Percentiles rank a stretch among this genome's conserved stretches.
phyloP scores from a whole-genome alignment of 2,797 vertebrate species.

The Rhincodon typus region DNA sequence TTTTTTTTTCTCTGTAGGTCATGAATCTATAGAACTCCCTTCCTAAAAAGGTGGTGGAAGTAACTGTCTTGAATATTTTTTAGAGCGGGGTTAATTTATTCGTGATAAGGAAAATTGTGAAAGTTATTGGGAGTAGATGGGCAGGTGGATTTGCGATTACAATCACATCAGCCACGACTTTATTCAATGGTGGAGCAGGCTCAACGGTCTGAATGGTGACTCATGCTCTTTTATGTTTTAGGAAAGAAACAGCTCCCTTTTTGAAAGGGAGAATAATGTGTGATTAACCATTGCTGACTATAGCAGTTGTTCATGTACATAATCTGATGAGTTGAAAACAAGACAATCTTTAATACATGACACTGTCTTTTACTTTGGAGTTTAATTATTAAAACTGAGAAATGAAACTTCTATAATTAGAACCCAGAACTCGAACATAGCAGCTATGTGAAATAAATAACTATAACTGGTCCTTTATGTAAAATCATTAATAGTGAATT shows the following conservation, averaged over 20 bases:
- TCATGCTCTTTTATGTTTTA: not conserved
- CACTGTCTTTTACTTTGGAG: not conserved
- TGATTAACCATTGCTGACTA: constrained; percentile 13
- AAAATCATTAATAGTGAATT: not conserved
- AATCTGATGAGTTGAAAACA: not conserved
- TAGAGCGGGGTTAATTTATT: no score
- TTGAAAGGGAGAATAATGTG: not conserved
- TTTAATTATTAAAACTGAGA: not conserved
- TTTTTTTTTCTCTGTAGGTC: no score
- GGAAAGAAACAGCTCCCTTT: not conserved
- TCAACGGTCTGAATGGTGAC: no score
- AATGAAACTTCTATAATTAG: not conserved
- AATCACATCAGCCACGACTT: no score
- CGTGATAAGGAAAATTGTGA: no score
- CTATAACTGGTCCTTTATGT: not conserved
- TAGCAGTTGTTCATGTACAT: not conserved
- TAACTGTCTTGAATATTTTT: no score
- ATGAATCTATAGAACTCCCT: no score
- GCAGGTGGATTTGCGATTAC: no score
- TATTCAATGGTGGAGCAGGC: no score
- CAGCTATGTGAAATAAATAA: not conserved
- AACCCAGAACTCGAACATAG: not conserved
- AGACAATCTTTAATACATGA: not conserved
- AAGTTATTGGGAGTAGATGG: no score
- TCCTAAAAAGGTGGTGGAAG: no score